Conservation (phyloP, 2,113 vertebrate genomes). For the Pyrgilauda ruficollis region DNA sequence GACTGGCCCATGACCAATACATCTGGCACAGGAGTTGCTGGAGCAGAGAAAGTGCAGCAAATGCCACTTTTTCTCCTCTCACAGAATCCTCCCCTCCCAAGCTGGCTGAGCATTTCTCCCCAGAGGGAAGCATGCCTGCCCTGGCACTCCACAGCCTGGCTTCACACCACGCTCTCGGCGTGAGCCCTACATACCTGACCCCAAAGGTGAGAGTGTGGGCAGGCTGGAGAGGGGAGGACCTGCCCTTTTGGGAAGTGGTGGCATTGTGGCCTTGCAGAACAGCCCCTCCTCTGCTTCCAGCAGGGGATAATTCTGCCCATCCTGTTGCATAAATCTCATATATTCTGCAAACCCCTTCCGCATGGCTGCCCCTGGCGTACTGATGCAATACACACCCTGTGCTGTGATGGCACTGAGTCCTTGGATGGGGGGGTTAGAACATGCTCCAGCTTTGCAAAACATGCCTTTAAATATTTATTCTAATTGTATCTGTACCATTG, state of each 20-base stretch:
- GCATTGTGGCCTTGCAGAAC: background rate
- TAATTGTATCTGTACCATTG: constrained; percentile 16
- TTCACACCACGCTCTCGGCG: background rate
- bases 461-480: constrained; percentile 45
- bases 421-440: background rate
- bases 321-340: background rate
- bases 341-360: background rate
- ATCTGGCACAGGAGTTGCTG: constrained; percentile 38
- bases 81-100: background rate
- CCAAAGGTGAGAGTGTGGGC: background rate
- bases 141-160: background rate
- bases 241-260: background rate
- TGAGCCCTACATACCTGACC: background rate
- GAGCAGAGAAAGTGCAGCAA: constrained; percentile 38
- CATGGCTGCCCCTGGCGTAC: background rate
- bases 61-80: constrained; percentile 22
- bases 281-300: background rate
- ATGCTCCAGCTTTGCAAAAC: constrained; percentile 38
- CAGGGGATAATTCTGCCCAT: background rate
- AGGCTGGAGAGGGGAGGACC: background rate
- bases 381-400: background rate
- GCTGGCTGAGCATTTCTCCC: background rate
- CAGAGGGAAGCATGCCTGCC: background rate
- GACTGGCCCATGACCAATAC: constrained; percentile 50
- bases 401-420: background rate